phyloP scores from a whole-genome alignment of 2,797 vertebrate species.

The Orientallactaga sibirica region DNA sequence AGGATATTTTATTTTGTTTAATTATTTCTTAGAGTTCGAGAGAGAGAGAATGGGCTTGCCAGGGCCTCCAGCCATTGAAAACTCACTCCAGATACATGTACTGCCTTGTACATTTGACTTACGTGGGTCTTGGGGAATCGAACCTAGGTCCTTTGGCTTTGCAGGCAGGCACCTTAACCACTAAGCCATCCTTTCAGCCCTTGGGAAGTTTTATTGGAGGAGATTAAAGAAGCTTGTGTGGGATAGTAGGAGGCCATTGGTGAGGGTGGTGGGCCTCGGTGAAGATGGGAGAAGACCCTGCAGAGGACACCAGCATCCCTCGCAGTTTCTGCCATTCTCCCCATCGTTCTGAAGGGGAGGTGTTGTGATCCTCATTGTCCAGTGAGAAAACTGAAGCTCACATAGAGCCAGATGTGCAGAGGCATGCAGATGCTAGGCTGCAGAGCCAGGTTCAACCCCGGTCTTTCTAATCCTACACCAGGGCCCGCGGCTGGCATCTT shows the following conservation, averaged over 20 bases:
- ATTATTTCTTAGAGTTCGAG: no score
- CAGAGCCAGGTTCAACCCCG: not conserved
- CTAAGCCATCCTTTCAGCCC: no score
- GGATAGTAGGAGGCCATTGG: not conserved
- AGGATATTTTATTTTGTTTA: no score
- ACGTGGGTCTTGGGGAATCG: no score
- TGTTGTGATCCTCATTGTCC: not conserved
- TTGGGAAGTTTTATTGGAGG: not conserved
- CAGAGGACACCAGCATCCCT: no score
- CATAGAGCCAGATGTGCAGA: not conserved
- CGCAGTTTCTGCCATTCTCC: not conserved
- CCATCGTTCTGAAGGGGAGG: not conserved
- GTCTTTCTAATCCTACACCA: not conserved
- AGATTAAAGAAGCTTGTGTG: conserved; percentile 1
- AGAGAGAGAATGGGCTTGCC: no score
- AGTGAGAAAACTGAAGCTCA: conserved; percentile 5
- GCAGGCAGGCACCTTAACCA: no score
- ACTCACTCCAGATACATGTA: no score
- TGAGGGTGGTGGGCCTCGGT: not conserved
- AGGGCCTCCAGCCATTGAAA: no score
- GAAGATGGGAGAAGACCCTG: not conserved
- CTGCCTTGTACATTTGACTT: no score
- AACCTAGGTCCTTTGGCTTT: no score
- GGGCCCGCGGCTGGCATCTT: not conserved
- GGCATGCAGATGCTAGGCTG: not conserved